Evolutionary conservation across 64 coral and sea anemone genomes (phyloP).

Genomic region (Stylophora pistillata): DNA sequence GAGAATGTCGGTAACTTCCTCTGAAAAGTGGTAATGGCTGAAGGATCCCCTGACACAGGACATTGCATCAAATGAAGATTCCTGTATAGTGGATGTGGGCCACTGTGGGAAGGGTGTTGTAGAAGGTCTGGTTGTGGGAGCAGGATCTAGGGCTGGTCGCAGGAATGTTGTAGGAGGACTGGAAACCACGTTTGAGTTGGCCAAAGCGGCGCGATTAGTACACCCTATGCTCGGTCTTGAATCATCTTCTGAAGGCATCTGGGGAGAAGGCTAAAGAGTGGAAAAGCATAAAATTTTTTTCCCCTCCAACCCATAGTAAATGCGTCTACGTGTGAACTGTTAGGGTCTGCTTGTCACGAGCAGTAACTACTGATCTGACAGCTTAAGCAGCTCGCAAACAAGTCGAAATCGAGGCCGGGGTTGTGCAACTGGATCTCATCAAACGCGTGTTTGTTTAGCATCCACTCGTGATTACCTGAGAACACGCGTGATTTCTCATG

Average conservation of each 20-base stretch:
- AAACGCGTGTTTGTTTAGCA: constrained; percentile 31
- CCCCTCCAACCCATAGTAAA: constrained; percentile 51
- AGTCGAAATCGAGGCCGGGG: constrained; percentile 35
- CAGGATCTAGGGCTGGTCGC: constrained; percentile 39
- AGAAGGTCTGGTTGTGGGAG: background rate
- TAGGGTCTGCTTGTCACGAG: constrained; percentile 67
- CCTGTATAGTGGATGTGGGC: background rate
- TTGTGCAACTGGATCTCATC: constrained; percentile 32
- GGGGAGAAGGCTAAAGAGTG: constrained; percentile 57
- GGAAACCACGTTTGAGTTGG: constrained; percentile 64
- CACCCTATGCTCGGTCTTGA: constrained; percentile 52
- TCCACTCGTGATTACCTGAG: constrained; percentile 50
- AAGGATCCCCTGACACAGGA: constrained; percentile 51
- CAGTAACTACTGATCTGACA: constrained; percentile 47
- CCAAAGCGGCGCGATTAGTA: constrained; percentile 60
- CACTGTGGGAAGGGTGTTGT: too few relatives aligned
- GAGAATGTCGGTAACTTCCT: constrained; percentile 32
- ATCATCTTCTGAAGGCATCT: constrained; percentile 50
- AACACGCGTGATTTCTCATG: constrained; percentile 50
- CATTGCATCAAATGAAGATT: constrained; percentile 45
- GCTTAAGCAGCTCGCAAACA: constrained; percentile 53
- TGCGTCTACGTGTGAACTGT: constrained; percentile 48
- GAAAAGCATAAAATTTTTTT: constrained; percentile 54
- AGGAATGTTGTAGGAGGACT: background rate
- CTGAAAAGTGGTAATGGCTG: constrained; percentile 34